Evolutionary conservation across 2,797 vertebrate genomes (phyloP), one percentile per base, ranked within the genome.

Genomic region (Microhierax caerulescens): DNA sequence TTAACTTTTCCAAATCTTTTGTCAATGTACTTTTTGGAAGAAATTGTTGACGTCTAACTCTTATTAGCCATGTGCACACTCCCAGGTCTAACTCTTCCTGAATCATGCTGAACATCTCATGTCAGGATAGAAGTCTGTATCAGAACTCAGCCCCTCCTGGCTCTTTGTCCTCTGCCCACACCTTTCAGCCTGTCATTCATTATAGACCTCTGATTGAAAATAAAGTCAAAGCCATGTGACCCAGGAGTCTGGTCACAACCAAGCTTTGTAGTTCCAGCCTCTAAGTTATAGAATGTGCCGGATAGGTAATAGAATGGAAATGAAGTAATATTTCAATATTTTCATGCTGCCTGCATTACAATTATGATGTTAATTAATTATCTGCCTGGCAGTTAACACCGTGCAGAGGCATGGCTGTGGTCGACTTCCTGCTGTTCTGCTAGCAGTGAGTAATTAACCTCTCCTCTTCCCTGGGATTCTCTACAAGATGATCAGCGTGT

Each of bases 401-500:
- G 97, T 98, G 98, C 95, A 97, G 90, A 94, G 97, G 96, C 97
- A 97, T 94, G 97, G 96, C 95, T 97, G 97, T 98, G 97, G 97
- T 98, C 95, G 97, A 95, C 96, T 97, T 98, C 97, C 95, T 97
- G 97, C 98, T 98, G 98, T 98, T 98, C 97, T 96, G 97, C 95
- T 96, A 97, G 97, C 97, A 98, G 96, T 97, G 97, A 98, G 97
- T 98, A 98, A 98, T 99, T 99, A 99, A 99, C 99, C 99, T 99
- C 98, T 99, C 97, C 98, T 98, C 97, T 98, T 98, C 98, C 98
- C 97, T 97, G 97, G 97, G 98, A 98, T 98, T 98, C 96, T 93
- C 97, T 98, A 98, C 98, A 98, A 98, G 98, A 98, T 98, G 97
- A 98, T 98, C 98, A 97, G 98, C 32, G 75, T 98, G 97, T 98